A percentile compares a stretch with the other conserved stretches of the same genome.
These are phyloP conservation scores for Melikaiella ostensackeni DNA, from an alignment of 2,888 invertebrate genomes.

Conservation along the genomic window DNA sequence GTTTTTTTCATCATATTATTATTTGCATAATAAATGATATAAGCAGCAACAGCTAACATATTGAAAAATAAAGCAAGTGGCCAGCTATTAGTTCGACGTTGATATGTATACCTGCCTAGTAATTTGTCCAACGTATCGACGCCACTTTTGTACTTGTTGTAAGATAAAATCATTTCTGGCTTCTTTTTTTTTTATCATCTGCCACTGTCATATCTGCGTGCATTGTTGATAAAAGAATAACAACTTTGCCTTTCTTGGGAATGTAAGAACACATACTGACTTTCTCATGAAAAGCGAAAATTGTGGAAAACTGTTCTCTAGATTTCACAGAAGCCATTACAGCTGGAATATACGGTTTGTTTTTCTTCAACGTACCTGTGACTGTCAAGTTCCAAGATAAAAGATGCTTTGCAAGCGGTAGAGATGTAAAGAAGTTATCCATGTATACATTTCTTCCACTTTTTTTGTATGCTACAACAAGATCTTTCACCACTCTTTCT, in stretches of 20 bases:
- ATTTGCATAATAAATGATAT: no score
- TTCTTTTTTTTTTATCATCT: no score
- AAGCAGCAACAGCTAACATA: no score
- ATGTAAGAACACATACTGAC: constrained; percentile 56
- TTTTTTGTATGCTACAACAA: constrained; percentile 57
- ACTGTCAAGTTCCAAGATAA: constrained; percentile 56
- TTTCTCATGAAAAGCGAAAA: constrained; percentile 35
- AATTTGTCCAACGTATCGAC: no score
- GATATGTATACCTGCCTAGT: no score
- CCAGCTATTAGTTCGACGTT: no score
- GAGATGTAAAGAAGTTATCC: constrained; percentile 61
- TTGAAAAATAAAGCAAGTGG: no score
- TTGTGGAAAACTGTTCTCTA: constrained; percentile 50
- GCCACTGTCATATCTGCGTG: constrained; percentile 47
- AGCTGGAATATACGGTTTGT: constrained; percentile 14
- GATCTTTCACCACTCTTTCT: constrained; percentile 63
- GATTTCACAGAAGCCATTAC: background rate
- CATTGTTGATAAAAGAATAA: constrained; percentile 58
- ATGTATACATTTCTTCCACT: constrained; percentile 59
- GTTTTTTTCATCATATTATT: no score
- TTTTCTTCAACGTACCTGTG: constrained; percentile 55
- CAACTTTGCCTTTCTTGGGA: constrained; percentile 57
- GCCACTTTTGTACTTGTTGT: no score
- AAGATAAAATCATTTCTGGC: no score
- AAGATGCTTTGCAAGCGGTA: constrained; percentile 54